Evolutionary conservation across 2,888 invertebrate genomes (phyloP).

Genomic region (Melanchra persicariae): DNA sequence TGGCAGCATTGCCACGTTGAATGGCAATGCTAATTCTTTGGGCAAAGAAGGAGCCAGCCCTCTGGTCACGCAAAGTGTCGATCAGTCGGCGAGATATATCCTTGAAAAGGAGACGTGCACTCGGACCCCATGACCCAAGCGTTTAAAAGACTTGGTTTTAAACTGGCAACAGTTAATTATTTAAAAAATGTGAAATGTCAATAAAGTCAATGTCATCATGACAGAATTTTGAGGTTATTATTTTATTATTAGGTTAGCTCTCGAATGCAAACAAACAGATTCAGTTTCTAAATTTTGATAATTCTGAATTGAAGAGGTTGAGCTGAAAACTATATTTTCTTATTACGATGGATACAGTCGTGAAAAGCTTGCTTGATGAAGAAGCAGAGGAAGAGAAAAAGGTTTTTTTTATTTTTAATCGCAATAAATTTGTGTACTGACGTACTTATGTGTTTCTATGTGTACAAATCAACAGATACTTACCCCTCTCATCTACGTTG

Average conservation of each 20-base stretch:
- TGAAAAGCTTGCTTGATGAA: conserved; percentile 85
- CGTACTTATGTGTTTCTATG: no score
- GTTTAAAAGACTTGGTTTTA: conserved; percentile 30
- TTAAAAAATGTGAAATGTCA: not conserved
- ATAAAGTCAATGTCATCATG: not conserved
- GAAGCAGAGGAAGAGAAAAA: conserved; percentile 77
- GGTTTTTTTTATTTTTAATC: conserved; percentile 56
- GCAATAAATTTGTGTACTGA: no score
- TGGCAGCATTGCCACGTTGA: no score
- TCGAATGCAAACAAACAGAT: no score
- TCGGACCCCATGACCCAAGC: no score
- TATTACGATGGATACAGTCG: conserved; percentile 84
- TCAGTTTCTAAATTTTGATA: not conserved
- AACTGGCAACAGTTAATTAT: not conserved
- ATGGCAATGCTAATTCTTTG: no score
- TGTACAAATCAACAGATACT: not conserved
- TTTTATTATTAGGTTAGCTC: no score
- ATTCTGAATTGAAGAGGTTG: not conserved
- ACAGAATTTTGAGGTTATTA: conserved; percentile 10
- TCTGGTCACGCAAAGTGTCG: no score
- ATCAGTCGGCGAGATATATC: no score
- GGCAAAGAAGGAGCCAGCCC: no score
- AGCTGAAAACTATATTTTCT: conserved; percentile 10
- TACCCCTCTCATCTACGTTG: not conserved
- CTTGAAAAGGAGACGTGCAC: no score